Evolutionary conservation across 2,888 invertebrate genomes (phyloP).

Genomic region (Thymelicus lineola): DNA sequence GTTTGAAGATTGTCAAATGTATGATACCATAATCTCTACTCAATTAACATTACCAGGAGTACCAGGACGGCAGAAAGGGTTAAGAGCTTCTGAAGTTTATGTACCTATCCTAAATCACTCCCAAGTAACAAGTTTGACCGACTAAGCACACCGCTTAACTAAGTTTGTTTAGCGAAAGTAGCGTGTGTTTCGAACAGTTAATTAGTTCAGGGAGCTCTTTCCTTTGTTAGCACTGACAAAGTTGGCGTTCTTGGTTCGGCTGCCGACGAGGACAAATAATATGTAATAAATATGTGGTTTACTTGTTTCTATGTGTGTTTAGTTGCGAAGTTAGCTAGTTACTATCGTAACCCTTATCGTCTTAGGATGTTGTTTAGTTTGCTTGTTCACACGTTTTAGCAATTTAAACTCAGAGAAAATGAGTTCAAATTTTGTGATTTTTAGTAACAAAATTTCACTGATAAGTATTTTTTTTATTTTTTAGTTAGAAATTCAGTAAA

Average conservation of each 20-base stretch:
- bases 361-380: no score
- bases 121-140: slow-evolving; percentile 31
- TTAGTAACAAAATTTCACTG: no score
- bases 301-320: not conserved
- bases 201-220: slow-evolving; percentile 26
- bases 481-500: no score
- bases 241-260: slow-evolving; percentile 1
- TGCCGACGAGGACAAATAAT: slow-evolving; percentile 7
- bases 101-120: slow-evolving; percentile 7
- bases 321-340: not conserved
- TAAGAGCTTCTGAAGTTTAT: slow-evolving; percentile 16
- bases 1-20: no score
- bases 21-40: not conserved
- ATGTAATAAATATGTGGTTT: not conserved
- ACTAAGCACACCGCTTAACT: slow-evolving; percentile 32
- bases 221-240: slow-evolving; percentile 18
- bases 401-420: no score
- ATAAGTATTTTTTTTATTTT: no score
- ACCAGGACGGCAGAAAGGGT: slow-evolving; percentile 22
- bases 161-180: slow-evolving; percentile 27
- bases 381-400: no score
- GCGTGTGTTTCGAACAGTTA: slow-evolving; percentile 28
- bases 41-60: slow-evolving; percentile 8
- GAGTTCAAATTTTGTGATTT: no score
- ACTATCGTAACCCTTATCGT: not conserved